Conservation (phyloP, 1,140 invertebrate genomes). For the Calliphora vicina region DNA sequence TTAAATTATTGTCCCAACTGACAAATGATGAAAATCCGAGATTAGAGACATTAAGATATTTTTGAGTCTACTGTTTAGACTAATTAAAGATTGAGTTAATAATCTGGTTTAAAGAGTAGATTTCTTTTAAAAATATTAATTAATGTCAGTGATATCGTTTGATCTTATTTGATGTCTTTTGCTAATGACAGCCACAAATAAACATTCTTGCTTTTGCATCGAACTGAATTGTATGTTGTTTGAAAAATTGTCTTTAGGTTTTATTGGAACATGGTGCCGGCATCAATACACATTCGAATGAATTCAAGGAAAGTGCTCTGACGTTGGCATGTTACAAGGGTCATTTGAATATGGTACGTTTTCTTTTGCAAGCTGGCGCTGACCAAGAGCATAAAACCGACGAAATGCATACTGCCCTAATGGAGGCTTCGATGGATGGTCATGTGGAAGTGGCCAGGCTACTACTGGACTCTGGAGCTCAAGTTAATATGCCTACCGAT, state of each 20-base stretch:
- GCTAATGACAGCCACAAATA: not conserved
- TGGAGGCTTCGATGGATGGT: constrained; percentile 99
- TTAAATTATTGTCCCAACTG: not conserved
- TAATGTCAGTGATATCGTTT: constrained; percentile 54
- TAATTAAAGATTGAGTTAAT: constrained; percentile 52
- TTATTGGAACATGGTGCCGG: constrained; percentile 91
- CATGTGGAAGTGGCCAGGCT: constrained; percentile 95
- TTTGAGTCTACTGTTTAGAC: not conserved
- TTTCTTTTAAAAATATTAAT: not conserved
- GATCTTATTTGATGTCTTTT: constrained; percentile 59
- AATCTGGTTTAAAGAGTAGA: constrained; percentile 41
- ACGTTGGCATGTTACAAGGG: constrained; percentile 98
- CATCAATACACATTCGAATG: constrained; percentile 98
- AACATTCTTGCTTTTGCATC: not conserved
- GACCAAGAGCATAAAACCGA: constrained; percentile 98
- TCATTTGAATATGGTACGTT: constrained; percentile 97
- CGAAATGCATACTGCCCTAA: constrained; percentile 99
- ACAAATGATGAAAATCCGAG: constrained; percentile 62
- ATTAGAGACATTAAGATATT: constrained; percentile 49
- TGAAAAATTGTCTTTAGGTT: constrained; percentile 65
- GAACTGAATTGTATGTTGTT: not conserved
- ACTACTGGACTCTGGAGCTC: constrained; percentile 94
- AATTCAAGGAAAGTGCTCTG: constrained; percentile 95
- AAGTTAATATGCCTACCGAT: constrained; percentile 99
- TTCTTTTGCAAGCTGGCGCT: constrained; percentile 91